Conservation (phyloP, 2,113 vertebrate genomes). For the Uropsilus gracilis region DNA sequence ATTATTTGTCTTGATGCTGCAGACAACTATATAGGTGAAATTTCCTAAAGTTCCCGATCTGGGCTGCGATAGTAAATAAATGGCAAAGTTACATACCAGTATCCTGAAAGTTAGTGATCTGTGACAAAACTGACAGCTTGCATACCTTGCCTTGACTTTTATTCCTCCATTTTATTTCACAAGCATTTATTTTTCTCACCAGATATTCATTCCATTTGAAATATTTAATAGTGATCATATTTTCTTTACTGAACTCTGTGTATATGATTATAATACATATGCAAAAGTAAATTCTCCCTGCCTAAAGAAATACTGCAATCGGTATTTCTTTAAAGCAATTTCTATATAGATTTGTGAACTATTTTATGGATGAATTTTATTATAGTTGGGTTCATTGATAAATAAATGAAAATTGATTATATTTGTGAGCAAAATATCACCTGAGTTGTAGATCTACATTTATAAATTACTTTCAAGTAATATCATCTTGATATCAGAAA, state of each 20-base stretch:
- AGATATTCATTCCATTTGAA: not conserved
- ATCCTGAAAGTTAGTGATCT: not conserved
- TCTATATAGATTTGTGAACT: not conserved
- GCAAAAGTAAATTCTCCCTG: not conserved
- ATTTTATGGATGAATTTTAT: not conserved
- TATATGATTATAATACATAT: not conserved
- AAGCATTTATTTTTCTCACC: not conserved
- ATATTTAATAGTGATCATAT: not conserved
- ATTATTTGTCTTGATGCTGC: not conserved
- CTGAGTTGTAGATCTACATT: not conserved
- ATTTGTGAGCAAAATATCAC: not conserved
- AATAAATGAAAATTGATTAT: not conserved
- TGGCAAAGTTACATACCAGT: not conserved
- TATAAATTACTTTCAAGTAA: not conserved
- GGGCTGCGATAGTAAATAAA: not conserved
- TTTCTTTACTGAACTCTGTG: not conserved
- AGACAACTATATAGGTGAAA: not conserved
- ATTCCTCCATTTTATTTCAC: not conserved
- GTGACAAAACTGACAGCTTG: not conserved
- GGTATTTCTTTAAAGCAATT: not conserved
- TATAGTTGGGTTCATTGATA: not conserved
- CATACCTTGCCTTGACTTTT: not conserved
- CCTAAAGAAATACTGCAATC: not conserved
- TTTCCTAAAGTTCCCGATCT: not conserved
- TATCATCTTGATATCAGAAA: not conserved